These are phyloP conservation scores for Thoracochromis brauschi DNA, from an alignment of 2,113 vertebrate genomes.

Conservation along the genomic window DNA sequence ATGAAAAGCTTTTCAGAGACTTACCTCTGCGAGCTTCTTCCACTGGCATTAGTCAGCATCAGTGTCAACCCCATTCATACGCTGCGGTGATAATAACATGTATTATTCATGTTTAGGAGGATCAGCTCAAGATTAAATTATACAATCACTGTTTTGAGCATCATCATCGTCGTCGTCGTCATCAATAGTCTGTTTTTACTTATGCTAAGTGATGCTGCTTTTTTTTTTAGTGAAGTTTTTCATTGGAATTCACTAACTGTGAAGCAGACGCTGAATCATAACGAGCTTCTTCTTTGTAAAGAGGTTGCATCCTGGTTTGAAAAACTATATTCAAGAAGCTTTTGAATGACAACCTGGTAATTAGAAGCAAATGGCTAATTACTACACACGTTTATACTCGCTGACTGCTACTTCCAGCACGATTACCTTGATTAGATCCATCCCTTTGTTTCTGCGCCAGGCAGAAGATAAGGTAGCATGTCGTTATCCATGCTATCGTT, in stretches of 20 bases:
- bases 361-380: slow-evolving; percentile 15
- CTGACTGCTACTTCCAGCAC: not conserved
- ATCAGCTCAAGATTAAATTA: not conserved
- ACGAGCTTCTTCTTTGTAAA: not conserved
- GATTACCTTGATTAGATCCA: slow-evolving; percentile 13
- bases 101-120: slow-evolving; percentile 35
- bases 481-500: not conserved
- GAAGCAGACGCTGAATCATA: not conserved
- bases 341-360: slow-evolving; percentile 2
- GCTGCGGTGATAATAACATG: not conserved
- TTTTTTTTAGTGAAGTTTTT: not conserved
- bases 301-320: not conserved
- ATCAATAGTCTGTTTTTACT: not conserved
- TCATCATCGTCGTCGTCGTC: not conserved
- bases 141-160: not conserved
- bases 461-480: not conserved
- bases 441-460: not conserved
- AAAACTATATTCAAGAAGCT: not conserved
- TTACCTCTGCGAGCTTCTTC: not conserved
- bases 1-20: slow-evolving; percentile 3
- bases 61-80: slow-evolving; percentile 2
- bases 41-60: slow-evolving; percentile 22
- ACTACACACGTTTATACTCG: not conserved
- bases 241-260: not conserved
- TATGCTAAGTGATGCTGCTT: not conserved